Base-by-base conservation (phyloP, 2,888 invertebrate species). In the Calliopum simillimum region DNA sequence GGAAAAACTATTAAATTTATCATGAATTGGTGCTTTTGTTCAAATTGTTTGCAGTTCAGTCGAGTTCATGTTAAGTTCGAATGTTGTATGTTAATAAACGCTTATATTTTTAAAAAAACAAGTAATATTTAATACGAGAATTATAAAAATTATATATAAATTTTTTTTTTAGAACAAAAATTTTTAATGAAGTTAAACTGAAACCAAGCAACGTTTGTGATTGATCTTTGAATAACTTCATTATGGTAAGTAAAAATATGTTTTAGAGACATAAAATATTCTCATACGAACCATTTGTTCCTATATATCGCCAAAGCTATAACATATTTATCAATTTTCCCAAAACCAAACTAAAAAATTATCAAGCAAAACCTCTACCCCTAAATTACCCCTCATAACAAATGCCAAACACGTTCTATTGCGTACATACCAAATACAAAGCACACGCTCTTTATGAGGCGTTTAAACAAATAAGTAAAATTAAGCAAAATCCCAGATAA, bases 401-500 rank as follows among this genome's bases (percentile, higher is more conserved):
- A 33, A 33, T 33, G 33, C 33, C 0, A 33, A n/a, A n/a, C n/a
- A n/a, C n/a, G n/a, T n/a, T n/a, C n/a, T n/a, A n/a, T n/a, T n/a
- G n/a, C n/a, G n/a, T n/a, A n/a, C n/a, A n/a, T n/a, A n/a, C n/a
- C n/a, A n/a, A n/a, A n/a, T n/a, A n/a, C n/a, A n/a, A n/a, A n/a
- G n/a, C n/a, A n/a, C 46, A 19, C 49, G n/a, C 3, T 13, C n/a
- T 12, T 19, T 51, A 16, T 16, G n/a, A 51, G 51, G 51, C 51
- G 51, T 51, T 51, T 51, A 21, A 21, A 51, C 51, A 51, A 51
- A 51, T 51, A 51, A 21, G 21, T 21, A 21, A 51, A 51, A 51
- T 51, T 51, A 51, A 51, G n/a, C 19, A 51, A 51, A 51, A 51
- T 51, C 51, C 51, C 51, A 51, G 51, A 51, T 51, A 51, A 51